Evolutionary conservation across 2,888 invertebrate genomes (phyloP).

Genomic region (Scaptomyza cyrtandrae): DNA sequence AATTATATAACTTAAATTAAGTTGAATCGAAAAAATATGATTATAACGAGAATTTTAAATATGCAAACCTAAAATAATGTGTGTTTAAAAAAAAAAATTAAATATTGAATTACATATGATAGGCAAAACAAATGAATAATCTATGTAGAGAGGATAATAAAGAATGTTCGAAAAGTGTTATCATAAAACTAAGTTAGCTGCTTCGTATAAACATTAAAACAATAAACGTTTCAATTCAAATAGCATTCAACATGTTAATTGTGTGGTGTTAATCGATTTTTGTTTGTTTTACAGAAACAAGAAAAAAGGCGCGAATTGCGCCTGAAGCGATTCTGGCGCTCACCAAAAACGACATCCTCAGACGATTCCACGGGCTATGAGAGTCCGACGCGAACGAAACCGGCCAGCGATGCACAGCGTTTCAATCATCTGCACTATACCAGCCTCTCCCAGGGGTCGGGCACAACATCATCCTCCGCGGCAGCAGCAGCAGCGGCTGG

Average conservation of each 20-base stretch:
- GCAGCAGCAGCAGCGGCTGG: conserved; percentile 42
- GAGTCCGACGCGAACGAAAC: conserved; percentile 85
- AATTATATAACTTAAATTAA: no score
- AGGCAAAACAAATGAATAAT: neutral
- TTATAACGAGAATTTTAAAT: no score
- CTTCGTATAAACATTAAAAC: neutral
- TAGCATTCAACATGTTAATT: neutral
- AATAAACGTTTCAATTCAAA: neutral
- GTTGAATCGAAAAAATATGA: no score
- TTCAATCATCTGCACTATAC: conserved; percentile 83
- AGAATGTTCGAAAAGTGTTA: neutral
- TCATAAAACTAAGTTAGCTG: neutral
- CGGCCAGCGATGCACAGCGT: conserved; percentile 82
- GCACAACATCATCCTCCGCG: conserved; percentile 65
- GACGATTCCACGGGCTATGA: conserved; percentile 85
- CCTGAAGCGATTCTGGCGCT: conserved; percentile 85
- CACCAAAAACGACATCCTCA: conserved; percentile 84
- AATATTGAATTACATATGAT: no score
- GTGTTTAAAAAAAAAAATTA: no score
- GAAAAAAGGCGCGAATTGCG: conserved; percentile 85
- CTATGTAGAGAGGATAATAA: neutral
- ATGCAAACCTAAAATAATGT: no score
- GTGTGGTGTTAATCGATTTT: conserved; percentile 12
- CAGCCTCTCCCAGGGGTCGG: conserved; percentile 76
- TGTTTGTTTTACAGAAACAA: conserved; percentile 82